Evolutionary conservation across 2,113 vertebrate species (phyloP), one percentile per base, ranked within the genome.

Genomic region (Phrynocephalus versicolor): DNA sequence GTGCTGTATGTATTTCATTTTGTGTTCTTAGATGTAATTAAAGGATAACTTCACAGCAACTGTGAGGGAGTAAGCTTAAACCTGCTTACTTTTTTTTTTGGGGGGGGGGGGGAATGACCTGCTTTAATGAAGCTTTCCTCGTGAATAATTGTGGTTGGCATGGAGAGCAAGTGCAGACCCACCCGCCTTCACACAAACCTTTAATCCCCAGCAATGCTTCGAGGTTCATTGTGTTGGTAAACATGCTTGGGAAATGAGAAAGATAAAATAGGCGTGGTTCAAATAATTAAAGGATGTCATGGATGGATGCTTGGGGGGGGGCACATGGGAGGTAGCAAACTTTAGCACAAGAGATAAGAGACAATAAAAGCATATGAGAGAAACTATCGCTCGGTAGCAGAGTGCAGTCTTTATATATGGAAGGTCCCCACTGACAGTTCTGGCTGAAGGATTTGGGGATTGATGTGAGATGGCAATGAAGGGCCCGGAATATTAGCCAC

Each of bases 21-120:
- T 8, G 35, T 71, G 35, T 70, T 71, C 67, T 79, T 72, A 72
- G 72, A 85, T 65, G 57, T 69, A 74, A 64, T 80, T 73, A 81
- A 81, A 72, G 64, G 67, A 85, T 81, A 80, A 85, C 69, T 73
- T 35, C 74, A 69, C 30, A 65, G 57, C 64, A 35, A 75, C 71
- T 45, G 37, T 19, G 18, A 83, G 35, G 58, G 27, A 45, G 37
- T 62, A 73, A 41, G 39, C 25, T n/a, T 74, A 41, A 60, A 64
- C 21, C 58, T 64, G 71, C 71, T 75, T 45, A 64, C 71, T 74
- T 51, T 30, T 45, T 27, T 37, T 33, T 30, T 83, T n/a, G n/a
- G n/a, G n/a, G n/a, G n/a, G n/a, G n/a, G n/a, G n/a, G n/a, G n/a
- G n/a, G n/a, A 83, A 64, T 83, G 71, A 64, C 74, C 74, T 70